A percentile compares a stretch with the other conserved stretches of the same genome.
Conservation (phyloP, 2,797 vertebrate species). For the Novumbra hubbsi region DNA sequence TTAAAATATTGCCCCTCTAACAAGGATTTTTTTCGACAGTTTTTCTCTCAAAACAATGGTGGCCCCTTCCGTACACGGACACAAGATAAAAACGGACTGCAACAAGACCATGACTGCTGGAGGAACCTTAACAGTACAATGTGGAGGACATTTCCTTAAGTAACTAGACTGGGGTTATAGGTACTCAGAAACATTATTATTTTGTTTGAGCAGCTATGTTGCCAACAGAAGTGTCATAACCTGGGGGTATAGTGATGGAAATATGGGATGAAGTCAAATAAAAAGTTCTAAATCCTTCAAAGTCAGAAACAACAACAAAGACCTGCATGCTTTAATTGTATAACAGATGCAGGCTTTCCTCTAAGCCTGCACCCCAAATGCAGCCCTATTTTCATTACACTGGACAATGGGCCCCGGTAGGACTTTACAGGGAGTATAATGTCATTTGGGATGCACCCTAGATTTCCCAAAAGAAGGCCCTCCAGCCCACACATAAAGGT, state of each 20-base stretch:
- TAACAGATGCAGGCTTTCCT: too few species aligned
- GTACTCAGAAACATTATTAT: too few species aligned
- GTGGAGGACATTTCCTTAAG: constrained; percentile 17
- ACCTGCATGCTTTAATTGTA: too few species aligned
- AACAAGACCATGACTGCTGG: constrained; percentile 22
- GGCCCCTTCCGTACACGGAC: background rate
- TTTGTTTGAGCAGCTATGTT: too few species aligned
- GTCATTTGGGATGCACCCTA: background rate
- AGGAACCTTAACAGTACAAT: constrained; percentile 17
- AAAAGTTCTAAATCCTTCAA: constrained; percentile 40
- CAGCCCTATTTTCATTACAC: too few species aligned
- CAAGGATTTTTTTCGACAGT: too few species aligned
- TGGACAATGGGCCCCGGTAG: background rate
- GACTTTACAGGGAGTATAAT: background rate
- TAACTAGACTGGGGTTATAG: too few species aligned
- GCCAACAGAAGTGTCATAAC: too few species aligned
- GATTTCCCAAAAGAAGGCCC: constrained; percentile 55
- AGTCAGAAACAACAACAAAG: constrained; percentile 63
- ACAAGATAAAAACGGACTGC: constrained; percentile 11
- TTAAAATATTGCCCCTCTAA: too few species aligned
- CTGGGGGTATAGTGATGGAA: too few species aligned
- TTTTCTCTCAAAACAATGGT: too few species aligned
- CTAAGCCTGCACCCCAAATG: too few species aligned
- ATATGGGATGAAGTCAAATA: background rate
- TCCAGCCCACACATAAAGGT: constrained; percentile 59